Evolutionary conservation across 2,797 vertebrate species (phyloP).

Genomic region (Sebastes trivittatus): DNA sequence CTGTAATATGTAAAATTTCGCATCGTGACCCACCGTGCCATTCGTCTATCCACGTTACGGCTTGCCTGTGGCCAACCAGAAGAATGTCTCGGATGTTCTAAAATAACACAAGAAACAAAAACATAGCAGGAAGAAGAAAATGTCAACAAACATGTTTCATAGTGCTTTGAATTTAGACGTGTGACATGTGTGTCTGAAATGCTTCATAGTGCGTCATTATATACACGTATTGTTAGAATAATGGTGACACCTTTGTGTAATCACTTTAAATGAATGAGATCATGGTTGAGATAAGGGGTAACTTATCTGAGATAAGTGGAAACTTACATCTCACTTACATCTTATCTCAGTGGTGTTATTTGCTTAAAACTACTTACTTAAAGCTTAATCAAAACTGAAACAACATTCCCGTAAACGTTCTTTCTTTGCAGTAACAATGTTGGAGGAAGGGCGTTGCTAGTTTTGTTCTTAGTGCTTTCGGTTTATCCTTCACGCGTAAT

Average conservation of each 20-base stretch:
- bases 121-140: neutral
- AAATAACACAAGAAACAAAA: conserved; percentile 22
- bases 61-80: conserved; percentile 86
- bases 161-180: neutral
- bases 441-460: neutral
- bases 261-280: neutral
- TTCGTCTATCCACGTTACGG: conserved; percentile 86
- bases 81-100: conserved; percentile 86
- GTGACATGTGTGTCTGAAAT: neutral
- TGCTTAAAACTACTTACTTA: neutral
- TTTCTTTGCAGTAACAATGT: neutral
- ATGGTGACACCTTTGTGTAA: neutral
- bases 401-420: neutral
- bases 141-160: neutral
- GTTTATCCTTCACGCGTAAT: conserved; percentile 8
- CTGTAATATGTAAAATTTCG: neutral
- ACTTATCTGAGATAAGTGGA: neutral
- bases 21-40: conserved; percentile 83
- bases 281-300: neutral
- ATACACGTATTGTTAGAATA: neutral
- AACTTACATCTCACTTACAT: neutral
- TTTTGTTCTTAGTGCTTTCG: conserved; percentile 18
- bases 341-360: conserved; percentile 4
- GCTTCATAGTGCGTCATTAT: neutral
- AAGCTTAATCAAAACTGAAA: neutral